Evolutionary conservation across 2,888 invertebrate species (phyloP), one percentile per base, ranked within the genome.

Genomic region (Eupithecia abbreviata): DNA sequence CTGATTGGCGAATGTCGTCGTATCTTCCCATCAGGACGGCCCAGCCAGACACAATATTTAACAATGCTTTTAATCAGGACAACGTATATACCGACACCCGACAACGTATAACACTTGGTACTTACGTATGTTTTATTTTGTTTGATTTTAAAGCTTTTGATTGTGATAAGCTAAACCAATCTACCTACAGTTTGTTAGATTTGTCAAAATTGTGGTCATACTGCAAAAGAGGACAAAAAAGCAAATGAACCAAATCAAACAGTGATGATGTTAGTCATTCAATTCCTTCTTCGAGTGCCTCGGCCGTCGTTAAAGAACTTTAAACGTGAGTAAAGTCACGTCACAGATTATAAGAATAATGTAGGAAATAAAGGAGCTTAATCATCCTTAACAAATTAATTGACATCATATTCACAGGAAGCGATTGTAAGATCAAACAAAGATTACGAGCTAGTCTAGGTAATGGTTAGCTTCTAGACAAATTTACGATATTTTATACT

Each of bases 11-110:
- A 86, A 85, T 83, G 84, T 83, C 84, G 77, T 78, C 80, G 80
- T 83, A 83, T 84, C 84, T 81, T 82, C 83, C 74, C 77, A 84
- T 84, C 85, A 81, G 82, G 85, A 75, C 71, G 68, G 49, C 41
- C 62, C 62, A 62, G 18, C 43, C 69, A 70, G 72, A 55, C 70
- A 72, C 66, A 49, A 78, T 67, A 71, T 73, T 71, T n/a, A 75
- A 70, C 69, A 69, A 70, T 85, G 85, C 84, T 82, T 86, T 88
- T 87, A 90, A 91, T 90, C 87, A 89, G 69, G 12, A 47, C 42
- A 66, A 62, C 3, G 62, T 62, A 10, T 58, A 62, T 30, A 62
- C 30, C 18, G 62, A 62, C 18, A 10, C 58, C 9, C 10, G 58
- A n/a, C 51, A 6, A n/a, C 55, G 13, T n/a, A 7, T 10, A 9